Evolutionary conservation across 2,797 vertebrate species (phyloP), one percentile per base, ranked within the genome.

Genomic region (Anabas testudineus): DNA sequence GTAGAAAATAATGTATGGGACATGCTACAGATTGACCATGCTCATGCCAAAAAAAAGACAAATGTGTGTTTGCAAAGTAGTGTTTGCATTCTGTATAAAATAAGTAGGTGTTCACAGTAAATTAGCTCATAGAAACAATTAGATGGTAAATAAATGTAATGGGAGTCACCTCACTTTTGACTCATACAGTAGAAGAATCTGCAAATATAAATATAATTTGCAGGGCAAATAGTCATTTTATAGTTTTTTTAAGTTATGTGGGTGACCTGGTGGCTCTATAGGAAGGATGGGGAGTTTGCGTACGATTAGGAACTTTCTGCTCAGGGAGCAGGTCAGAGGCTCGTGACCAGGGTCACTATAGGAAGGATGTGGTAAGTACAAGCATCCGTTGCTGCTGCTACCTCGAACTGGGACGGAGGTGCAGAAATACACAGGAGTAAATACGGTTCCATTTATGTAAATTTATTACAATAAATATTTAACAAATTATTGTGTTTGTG

Each of bases 331-430:
- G 87, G 87, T 86, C 83, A 74, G 78, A 70, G 63, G 76, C 79
- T 84, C 5, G 10, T 89, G 89, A 91, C 88, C 90, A 47, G 71
- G 81, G 87, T 86, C 89, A 90, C 90, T 91, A 87, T 90, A 94
- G 93, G 93, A 95, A 94, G 92, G 91, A 95, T 39, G 43, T 84
- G 86, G 84, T 80, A 69, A 91, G 85, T 81, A 80, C 85, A 81
- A 86, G 82, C 85, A 87, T 93, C 91, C 85, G 78, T 71, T 85
- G 74, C 72, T 78, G 42, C 60, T 54, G 65, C 66, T 62, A 49
- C 54, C 56, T 66, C 56, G 54, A 30, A 59, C 54, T 22, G 34
- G 46, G 75, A 59, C 58, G 12, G 45, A 74, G 45, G 13, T 21
- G 28, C 19, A 56, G 66, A 45, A 55, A 55, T 13, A 41, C 54